A percentile compares a stretch with the other conserved stretches of the same genome.
Evolutionary conservation across 2,797 vertebrate genomes (phyloP).

Genomic region (Peromyscus attwateri): DNA sequence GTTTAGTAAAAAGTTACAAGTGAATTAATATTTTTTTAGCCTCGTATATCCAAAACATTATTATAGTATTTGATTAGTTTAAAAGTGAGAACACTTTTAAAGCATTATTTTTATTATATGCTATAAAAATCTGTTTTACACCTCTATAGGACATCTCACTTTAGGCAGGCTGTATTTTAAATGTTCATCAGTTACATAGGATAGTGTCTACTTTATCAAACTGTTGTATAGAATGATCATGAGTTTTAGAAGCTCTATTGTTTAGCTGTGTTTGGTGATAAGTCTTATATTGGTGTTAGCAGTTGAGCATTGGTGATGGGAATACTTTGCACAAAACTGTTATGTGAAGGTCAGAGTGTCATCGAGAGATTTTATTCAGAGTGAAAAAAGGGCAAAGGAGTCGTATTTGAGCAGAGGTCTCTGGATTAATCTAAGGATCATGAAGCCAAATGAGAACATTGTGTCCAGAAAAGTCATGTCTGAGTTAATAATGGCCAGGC

Average conservation of each 20-base stretch:
- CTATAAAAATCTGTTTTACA: not conserved
- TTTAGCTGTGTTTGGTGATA: not conserved
- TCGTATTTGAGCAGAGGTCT: not conserved
- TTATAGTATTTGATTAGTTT: not conserved
- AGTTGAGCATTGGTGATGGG: not conserved
- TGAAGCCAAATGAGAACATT: not conserved
- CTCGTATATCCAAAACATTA: not conserved
- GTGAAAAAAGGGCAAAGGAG: not conserved
- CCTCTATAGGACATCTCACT: not conserved
- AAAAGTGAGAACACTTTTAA: not conserved
- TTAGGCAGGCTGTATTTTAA: not conserved
- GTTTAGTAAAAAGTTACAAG: not conserved
- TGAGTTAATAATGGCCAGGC: not conserved
- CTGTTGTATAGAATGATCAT: not conserved
- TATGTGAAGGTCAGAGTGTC: not conserved
- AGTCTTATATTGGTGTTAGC: not conserved
- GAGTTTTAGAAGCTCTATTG: not conserved
- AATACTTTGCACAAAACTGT: not conserved
- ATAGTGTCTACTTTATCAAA: not conserved
- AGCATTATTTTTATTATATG: not conserved
- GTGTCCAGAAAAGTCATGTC: not conserved
- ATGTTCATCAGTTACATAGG: not conserved
- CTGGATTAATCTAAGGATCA: not conserved
- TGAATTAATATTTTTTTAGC: slow-evolving; percentile 32
- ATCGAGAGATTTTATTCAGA: not conserved